Evolutionary conservation across 2,888 invertebrate genomes (phyloP).

Genomic region (Tromatobia lineatoria): DNA sequence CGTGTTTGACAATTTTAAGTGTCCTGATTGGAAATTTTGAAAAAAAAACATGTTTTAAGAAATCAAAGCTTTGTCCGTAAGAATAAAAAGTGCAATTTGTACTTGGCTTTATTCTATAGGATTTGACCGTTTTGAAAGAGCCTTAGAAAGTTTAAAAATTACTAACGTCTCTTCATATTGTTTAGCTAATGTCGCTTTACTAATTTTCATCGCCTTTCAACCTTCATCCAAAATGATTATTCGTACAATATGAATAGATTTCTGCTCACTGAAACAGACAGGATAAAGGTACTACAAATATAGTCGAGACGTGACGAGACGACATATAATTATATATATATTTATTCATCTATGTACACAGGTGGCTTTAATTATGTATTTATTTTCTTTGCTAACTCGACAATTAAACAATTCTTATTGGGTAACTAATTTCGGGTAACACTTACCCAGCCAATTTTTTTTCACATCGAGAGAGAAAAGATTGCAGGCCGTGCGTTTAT

Average conservation of each 20-base stretch:
- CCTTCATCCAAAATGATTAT: too few species aligned
- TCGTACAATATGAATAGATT: background rate
- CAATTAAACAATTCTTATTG: conserved; percentile 46
- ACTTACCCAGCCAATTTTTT: conserved; percentile 14
- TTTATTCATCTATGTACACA: conserved; percentile 62
- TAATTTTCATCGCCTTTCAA: too few species aligned
- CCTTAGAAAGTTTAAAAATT: too few species aligned
- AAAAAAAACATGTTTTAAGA: too few species aligned
- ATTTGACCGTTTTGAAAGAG: too few species aligned
- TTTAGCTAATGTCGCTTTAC: too few species aligned
- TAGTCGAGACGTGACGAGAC: background rate
- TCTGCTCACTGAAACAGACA: background rate
- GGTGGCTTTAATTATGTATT: conserved; percentile 10
- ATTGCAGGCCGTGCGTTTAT: conserved; percentile 24
- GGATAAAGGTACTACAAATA: background rate
- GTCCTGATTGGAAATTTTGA: too few species aligned
- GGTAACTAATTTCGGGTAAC: conserved; percentile 34
- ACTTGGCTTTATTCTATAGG: too few species aligned
- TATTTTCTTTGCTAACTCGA: conserved; percentile 39
- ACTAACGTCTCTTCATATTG: too few species aligned
- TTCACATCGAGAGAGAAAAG: conserved; percentile 43
- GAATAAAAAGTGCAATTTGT: too few species aligned
- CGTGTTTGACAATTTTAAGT: too few species aligned
- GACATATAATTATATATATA: conserved; percentile 19
- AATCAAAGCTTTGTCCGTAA: too few species aligned